Evolutionary conservation across 2,113 vertebrate species (phyloP), one percentile per base, ranked within the genome.

Genomic region (Labeo rohita): DNA sequence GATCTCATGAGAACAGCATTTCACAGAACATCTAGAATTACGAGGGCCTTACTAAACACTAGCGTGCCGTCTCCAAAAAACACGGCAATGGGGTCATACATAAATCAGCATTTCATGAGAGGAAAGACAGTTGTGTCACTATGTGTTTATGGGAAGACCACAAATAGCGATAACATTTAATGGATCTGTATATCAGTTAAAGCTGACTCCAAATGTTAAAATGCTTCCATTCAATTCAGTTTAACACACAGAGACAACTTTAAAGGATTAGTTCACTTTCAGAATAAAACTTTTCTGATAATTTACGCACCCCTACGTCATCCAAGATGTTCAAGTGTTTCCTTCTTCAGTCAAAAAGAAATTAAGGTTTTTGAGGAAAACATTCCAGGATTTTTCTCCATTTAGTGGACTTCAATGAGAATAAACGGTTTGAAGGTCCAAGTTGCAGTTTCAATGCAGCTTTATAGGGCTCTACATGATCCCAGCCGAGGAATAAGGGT

Each of bases 11-110:
- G 54, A 84, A 75, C 63, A 50, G 65, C 12, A 56, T 84, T 78
- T 84, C 45, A 79, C 73, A 85, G n/a, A 12, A 86, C 65, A n/a
- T 79, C 23, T 81, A 74, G 45, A 83, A 85, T 85, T 39, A 88
- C 68, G 28, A 85, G 54, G 79, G 79, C 80, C 28, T 73, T n/a
- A 21, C 21, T 88, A 52, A 84, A 79, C 61, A 78, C 66, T 72
- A 86, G 39, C n/a, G 34, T 86, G 77, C 81, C 11, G 45, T 63
- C 50, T 36, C 34, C 47, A 78, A 66, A 86, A 86, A 76, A 73
- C 59, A 76, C 9, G 21, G 59, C 84, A 84, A 50, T 12, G 79
- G 47, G 59, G 6, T 72, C 47, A 73, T 49, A 49, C 80, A 76
- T 59, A 86, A 88, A 85, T 83, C 45, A 82, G 18, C 52, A 54